Evolutionary conservation across 1,140 invertebrate species (phyloP).

Genomic region (Linepithema humile): DNA sequence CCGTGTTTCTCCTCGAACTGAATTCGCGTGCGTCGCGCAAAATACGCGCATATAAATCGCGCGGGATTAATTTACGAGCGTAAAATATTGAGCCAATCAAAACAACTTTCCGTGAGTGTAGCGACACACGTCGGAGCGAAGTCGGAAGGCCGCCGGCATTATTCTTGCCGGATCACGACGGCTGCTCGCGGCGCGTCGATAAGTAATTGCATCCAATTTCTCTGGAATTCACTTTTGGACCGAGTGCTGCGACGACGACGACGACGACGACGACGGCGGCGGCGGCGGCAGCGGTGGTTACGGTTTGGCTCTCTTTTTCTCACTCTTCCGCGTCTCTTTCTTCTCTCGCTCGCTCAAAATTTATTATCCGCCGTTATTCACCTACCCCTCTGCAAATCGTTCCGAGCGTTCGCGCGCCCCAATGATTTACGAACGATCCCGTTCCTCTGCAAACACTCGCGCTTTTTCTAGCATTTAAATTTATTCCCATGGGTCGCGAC

Average conservation of each 20-base stretch:
- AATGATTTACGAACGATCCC: constrained; percentile 54
- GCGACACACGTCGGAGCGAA: background rate
- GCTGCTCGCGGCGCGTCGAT: constrained; percentile 30
- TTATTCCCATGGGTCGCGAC: constrained; percentile 34
- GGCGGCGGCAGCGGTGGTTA: too few species aligned
- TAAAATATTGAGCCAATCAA: constrained; percentile 27
- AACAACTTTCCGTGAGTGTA: background rate
- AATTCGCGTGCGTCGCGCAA: background rate
- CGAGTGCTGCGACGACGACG: background rate
- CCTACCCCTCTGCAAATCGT: constrained; percentile 31
- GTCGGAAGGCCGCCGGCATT: background rate
- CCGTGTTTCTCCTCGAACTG: background rate
- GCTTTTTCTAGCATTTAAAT: constrained; percentile 36
- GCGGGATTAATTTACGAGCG: constrained; percentile 31
- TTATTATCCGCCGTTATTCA: constrained; percentile 66
- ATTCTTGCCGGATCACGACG: constrained; percentile 34
- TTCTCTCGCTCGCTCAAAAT: constrained; percentile 48
- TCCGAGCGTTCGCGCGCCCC: background rate
- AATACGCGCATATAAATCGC: constrained; percentile 6
- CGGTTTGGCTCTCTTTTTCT: background rate
- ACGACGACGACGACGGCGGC: background rate
- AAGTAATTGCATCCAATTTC: constrained; percentile 61
- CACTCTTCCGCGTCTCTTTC: constrained; percentile 10
- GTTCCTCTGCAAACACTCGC: constrained; percentile 36
- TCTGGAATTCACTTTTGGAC: constrained; percentile 41